These are phyloP conservation scores for Ennomos quercinarius DNA, from an alignment of 2,888 invertebrate genomes.

Conservation along the genomic window DNA sequence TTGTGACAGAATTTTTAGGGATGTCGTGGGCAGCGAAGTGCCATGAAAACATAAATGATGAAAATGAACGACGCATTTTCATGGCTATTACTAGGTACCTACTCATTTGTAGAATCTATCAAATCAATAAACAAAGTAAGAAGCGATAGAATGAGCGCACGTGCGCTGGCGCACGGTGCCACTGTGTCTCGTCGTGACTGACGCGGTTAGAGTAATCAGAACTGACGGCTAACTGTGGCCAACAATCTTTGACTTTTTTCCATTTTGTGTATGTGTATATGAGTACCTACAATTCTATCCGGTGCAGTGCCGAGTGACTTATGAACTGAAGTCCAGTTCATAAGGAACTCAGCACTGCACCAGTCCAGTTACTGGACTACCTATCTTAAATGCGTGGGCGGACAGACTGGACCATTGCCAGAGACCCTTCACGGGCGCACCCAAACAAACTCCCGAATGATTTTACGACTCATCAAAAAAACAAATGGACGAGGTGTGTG, in stretches of 20 bases:
- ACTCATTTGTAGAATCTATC: not conserved
- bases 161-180: slow-evolving; percentile 51
- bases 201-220: slow-evolving; percentile 15
- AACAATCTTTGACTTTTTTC: slow-evolving; percentile 16
- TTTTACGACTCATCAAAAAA: slow-evolving; percentile 64
- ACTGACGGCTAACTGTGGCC: slow-evolving; percentile 15
- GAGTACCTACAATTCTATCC: not conserved
- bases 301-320: not conserved
- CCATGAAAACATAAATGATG: slow-evolving; percentile 8
- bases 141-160: slow-evolving; percentile 28
- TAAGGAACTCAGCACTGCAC: no score
- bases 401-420: slow-evolving; percentile 57
- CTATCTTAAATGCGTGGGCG: not conserved
- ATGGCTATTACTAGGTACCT: not conserved
- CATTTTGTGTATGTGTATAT: slow-evolving; percentile 1
- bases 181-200: slow-evolving; percentile 46
- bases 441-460: slow-evolving; percentile 57
- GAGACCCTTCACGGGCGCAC: slow-evolving; percentile 50
- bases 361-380: no score
- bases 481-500: slow-evolving; percentile 42
- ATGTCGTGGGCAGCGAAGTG: slow-evolving; percentile 12
- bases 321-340: not conserved
- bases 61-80: slow-evolving; percentile 12
- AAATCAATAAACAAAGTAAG: slow-evolving; percentile 6
- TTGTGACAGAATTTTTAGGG: slow-evolving; percentile 14